phyloP scores from a whole-genome alignment of 2,888 invertebrate species.

The Cataglyphis livida region DNA sequence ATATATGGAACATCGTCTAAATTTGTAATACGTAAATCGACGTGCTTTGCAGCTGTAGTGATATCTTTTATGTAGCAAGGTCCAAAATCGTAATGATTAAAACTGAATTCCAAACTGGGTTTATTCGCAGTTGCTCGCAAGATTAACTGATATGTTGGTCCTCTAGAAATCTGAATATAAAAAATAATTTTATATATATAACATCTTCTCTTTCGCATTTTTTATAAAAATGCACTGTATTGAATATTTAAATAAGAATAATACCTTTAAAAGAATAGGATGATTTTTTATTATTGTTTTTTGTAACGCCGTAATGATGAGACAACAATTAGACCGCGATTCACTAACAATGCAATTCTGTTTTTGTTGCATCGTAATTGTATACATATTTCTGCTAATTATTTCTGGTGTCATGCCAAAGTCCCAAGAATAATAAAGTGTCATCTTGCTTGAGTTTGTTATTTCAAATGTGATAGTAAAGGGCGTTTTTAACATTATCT shows the following conservation, averaged over 20 bases:
- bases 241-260: not conserved
- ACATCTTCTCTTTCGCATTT: not conserved
- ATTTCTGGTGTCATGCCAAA: slow-evolving; percentile 74
- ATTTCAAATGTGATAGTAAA: slow-evolving; percentile 79
- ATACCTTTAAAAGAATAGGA: slow-evolving; percentile 72
- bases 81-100: slow-evolving; percentile 89
- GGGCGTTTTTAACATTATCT: slow-evolving; percentile 79
- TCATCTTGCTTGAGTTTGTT: slow-evolving; percentile 81
- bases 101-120: slow-evolving; percentile 88
- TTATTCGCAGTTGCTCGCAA: slow-evolving; percentile 88
- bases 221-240: not conserved
- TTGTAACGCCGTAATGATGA: slow-evolving; percentile 70
- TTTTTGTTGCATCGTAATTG: slow-evolving; percentile 55
- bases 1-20: slow-evolving; percentile 78
- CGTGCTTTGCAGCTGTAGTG: slow-evolving; percentile 85
- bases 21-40: slow-evolving; percentile 84
- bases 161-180: slow-evolving; percentile 88
- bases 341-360: slow-evolving; percentile 69
- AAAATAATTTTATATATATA: not conserved
- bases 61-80: slow-evolving; percentile 88
- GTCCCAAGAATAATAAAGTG: slow-evolving; percentile 83
- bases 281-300: slow-evolving; percentile 73
- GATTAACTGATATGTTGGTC: slow-evolving; percentile 88
- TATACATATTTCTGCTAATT: slow-evolving; percentile 57
- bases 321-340: slow-evolving; percentile 62